Evolutionary conservation across 2,888 invertebrate genomes (phyloP).

Genomic region (Pyrocoelia pectoralis): DNA sequence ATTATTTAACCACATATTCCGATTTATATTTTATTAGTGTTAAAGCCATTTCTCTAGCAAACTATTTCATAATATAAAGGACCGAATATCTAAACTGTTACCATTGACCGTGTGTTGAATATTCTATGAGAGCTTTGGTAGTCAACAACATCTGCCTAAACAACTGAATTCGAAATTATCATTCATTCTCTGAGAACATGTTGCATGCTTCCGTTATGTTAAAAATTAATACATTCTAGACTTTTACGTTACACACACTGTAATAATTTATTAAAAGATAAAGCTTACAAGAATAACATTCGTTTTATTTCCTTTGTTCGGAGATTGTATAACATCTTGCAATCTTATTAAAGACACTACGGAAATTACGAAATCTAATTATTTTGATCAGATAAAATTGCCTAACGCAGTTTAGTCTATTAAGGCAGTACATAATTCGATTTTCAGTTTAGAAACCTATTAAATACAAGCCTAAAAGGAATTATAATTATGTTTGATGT

Average conservation of each 20-base stretch:
- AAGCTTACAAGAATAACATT: too few species aligned
- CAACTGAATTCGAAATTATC: neutral
- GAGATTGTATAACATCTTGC: too few species aligned
- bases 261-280: too few species aligned
- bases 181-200: neutral
- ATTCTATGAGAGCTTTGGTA: slow-evolving; percentile 1
- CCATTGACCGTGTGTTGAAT: slow-evolving; percentile 8
- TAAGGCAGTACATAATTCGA: too few species aligned
- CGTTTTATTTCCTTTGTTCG: too few species aligned
- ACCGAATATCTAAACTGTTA: neutral
- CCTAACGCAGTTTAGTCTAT: too few species aligned
- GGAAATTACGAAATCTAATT: too few species aligned
- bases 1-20: too few species aligned
- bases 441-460: neutral
- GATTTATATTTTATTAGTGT: slow-evolving; percentile 3
- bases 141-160: slow-evolving; percentile 9
- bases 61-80: neutral
- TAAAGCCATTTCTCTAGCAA: neutral
- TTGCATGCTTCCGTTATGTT: neutral
- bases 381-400: too few species aligned
- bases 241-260: neutral
- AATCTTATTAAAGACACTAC: too few species aligned
- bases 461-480: neutral
- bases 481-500: neutral
- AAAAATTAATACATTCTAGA: neutral